phyloP scores from a whole-genome alignment of 2,888 invertebrate species.

The Acanthosoma haemorrhoidale region DNA sequence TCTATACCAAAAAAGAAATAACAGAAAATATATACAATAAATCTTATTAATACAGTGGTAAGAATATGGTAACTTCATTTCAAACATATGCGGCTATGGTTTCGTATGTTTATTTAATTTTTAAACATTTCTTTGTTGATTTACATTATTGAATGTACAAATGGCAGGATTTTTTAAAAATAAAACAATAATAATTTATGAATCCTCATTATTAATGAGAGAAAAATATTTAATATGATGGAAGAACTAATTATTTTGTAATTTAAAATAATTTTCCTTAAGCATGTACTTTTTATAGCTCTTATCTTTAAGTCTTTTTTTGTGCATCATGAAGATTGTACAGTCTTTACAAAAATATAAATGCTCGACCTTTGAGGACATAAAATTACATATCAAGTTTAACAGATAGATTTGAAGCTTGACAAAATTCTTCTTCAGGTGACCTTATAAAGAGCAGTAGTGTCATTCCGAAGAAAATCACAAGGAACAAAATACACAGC shows the following conservation, averaged over 20 bases:
- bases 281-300: neutral
- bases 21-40: too few relatives aligned
- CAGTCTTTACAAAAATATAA: constrained; percentile 10
- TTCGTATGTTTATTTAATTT: too few relatives aligned
- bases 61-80: too few relatives aligned
- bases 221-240: neutral
- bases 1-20: too few relatives aligned
- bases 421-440: constrained; percentile 3
- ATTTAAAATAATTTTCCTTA: neutral
- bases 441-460: neutral
- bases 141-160: too few relatives aligned
- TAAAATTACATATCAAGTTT: constrained; percentile 1
- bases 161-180: neutral
- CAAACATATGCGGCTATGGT: too few relatives aligned
- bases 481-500: constrained; percentile 3
- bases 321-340: neutral
- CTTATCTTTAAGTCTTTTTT: neutral
- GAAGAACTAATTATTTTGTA: neutral
- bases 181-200: neutral
- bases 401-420: neutral
- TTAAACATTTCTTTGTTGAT: too few relatives aligned
- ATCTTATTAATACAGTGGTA: too few relatives aligned
- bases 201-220: too few relatives aligned
- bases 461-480: constrained; percentile 2
- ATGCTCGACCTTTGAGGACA: neutral